Evolutionary conservation across 2,797 vertebrate species (phyloP), one percentile per base, ranked within the genome.

Genomic region (Gallinago stenura): DNA sequence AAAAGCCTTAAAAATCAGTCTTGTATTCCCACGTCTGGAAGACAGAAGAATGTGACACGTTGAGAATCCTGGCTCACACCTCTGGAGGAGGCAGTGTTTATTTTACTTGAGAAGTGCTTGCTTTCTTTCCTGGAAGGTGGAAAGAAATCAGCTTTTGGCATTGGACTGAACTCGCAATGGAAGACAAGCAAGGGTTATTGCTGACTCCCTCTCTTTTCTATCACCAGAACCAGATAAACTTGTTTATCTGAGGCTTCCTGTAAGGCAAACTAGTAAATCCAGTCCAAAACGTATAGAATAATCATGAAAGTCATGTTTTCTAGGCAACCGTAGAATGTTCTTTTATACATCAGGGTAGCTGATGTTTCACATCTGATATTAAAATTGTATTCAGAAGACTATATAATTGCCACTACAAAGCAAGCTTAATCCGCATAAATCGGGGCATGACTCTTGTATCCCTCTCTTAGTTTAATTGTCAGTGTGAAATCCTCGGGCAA

Each of bases 351-450:
- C 50, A 87, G 54, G 79, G 50, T 48, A 96, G 95, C 72, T 89
- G 83, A 96, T 83, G 89, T 65, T 95, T 91, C 91, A 57, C 84
- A 95, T 95, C 72, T 95, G 95, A 94, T 95, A 94, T 95, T 96
- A 87, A 88, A 94, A 93, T 76, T 46, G 45, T 72, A 92, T 92
- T 96, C 83, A 90, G 66, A 86, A 96, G 56, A 92, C 70, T 76
- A 70, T 79, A 31, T 95, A 97, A 95, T 94, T 96, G 91, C 92
- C 92, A 97, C 89, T 97, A 96, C 90, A 93, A 96, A 97, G 92
- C 85, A 65, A 97, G 50, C 45, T 88, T 96, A 95, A 94, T 97
- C 81, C 92, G 94, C 90, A 43, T 88, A 97, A 97, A 96, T 93
- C n/a, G n/a, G 33, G 72, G 70, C 51, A 96, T 76, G 69, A 94